phyloP scores from a whole-genome alignment of 2,113 vertebrate species.

The Microtus pennsylvanicus region DNA sequence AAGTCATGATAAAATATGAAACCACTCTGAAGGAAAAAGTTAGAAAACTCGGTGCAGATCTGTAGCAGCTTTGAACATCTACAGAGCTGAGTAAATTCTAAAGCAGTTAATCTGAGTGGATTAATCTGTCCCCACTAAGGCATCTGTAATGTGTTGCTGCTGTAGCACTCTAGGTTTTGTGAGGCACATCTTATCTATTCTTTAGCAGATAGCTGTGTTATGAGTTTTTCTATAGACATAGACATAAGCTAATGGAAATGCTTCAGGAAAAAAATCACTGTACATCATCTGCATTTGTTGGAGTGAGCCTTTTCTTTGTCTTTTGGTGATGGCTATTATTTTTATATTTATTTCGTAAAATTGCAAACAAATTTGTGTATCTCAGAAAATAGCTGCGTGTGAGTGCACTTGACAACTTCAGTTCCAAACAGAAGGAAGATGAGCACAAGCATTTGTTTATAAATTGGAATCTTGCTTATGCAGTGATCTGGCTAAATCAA shows the following conservation, averaged over 20 bases:
- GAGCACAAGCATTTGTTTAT: background rate
- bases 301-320: slow-evolving; percentile 18
- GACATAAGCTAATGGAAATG: background rate
- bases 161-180: background rate
- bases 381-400: background rate
- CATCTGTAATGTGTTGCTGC: background rate
- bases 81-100: background rate
- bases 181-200: slow-evolving; percentile 8
- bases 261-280: background rate
- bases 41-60: slow-evolving; percentile 27
- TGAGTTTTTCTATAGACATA: background rate
- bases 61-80: slow-evolving; percentile 20
- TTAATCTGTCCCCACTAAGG: background rate
- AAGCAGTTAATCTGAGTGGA: background rate
- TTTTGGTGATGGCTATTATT: background rate
- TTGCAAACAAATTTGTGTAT: background rate
- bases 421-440: background rate
- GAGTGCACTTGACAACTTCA: background rate
- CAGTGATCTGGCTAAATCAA: background rate
- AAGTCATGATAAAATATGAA: slow-evolving; percentile 46
- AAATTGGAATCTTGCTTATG: background rate
- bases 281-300: background rate
- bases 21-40: slow-evolving; percentile 13
- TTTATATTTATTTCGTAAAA: background rate
- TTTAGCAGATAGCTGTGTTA: slow-evolving; percentile 1